These are phyloP conservation scores for Heliothis virescens DNA, from an alignment of 1,140 invertebrate genomes.

Conservation along the genomic window DNA sequence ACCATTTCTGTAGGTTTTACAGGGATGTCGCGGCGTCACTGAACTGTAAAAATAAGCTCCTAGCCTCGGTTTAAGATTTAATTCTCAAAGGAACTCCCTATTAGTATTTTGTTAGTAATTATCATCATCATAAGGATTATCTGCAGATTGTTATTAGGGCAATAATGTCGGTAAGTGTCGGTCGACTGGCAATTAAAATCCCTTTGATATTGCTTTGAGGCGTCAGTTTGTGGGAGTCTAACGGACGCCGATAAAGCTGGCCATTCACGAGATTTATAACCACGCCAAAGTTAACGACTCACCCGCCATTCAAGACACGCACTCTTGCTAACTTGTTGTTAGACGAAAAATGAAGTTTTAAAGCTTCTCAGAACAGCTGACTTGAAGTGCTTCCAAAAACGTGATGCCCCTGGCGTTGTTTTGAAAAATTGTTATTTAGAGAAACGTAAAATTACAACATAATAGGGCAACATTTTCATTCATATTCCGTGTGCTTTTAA, in stretches of 20 bases:
- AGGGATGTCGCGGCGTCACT: background rate
- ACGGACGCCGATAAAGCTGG: slow-evolving; percentile 69
- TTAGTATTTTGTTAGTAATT: slow-evolving; percentile 46
- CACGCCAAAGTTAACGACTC: slow-evolving; percentile 75
- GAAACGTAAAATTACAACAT: slow-evolving; percentile 3
- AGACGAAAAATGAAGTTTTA: slow-evolving; percentile 73
- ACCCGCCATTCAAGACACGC: slow-evolving; percentile 73
- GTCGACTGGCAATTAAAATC: slow-evolving; percentile 69
- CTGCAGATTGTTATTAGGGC: slow-evolving; percentile 41
- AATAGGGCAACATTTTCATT: slow-evolving; percentile 21
- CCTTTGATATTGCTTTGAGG: slow-evolving; percentile 70
- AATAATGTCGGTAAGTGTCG: slow-evolving; percentile 56
- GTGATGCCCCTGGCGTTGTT: slow-evolving; percentile 55
- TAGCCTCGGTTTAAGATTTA: slow-evolving; percentile 5
- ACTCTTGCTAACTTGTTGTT: slow-evolving; percentile 72
- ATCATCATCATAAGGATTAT: slow-evolving; percentile 44
- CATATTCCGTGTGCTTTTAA: slow-evolving; percentile 1
- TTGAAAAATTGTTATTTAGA: slow-evolving; percentile 40
- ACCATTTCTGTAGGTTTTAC: background rate
- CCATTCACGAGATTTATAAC: slow-evolving; percentile 79
- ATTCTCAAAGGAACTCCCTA: background rate
- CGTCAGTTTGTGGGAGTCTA: slow-evolving; percentile 66
- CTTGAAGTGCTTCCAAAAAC: slow-evolving; percentile 62
- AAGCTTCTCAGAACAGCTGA: slow-evolving; percentile 70
- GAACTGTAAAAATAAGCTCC: slow-evolving; percentile 5